Evolutionary conservation across 1,140 invertebrate genomes (phyloP).

Genomic region (Euborellia annulipes): DNA sequence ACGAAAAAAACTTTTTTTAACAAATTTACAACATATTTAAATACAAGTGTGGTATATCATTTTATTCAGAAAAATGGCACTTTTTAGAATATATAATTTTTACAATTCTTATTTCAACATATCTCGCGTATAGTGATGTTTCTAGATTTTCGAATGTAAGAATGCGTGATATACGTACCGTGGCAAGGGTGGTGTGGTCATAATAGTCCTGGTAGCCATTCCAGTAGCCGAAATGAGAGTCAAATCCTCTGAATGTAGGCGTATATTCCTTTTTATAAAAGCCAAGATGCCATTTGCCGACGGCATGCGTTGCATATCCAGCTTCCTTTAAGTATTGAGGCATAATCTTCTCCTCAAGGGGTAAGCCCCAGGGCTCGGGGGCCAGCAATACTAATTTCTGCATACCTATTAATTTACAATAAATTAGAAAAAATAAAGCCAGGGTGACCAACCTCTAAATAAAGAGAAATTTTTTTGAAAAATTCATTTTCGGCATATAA

Average conservation of each 20-base stretch:
- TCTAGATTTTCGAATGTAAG: too few species aligned
- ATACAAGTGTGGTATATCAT: too few species aligned
- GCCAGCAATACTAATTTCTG: constrained; percentile 62
- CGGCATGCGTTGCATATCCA: constrained; percentile 65
- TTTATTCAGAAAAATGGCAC: too few species aligned
- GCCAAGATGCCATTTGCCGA: constrained; percentile 89
- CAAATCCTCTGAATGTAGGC: constrained; percentile 66
- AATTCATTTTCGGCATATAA: neutral
- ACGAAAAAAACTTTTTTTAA: too few species aligned
- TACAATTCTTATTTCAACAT: too few species aligned
- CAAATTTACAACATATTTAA: too few species aligned
- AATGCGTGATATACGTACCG: too few species aligned
- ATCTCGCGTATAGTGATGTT: too few species aligned
- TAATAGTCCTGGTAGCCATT: constrained; percentile 72
- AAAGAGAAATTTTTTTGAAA: neutral
- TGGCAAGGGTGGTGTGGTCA: constrained; percentile 42
- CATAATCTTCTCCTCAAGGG: constrained; percentile 49
- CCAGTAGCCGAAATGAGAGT: constrained; percentile 71
- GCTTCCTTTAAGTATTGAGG: constrained; percentile 56
- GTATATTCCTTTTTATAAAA: constrained; percentile 52
- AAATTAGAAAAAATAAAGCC: constrained; percentile 5
- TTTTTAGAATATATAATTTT: too few species aligned
- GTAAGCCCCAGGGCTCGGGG: constrained; percentile 53
- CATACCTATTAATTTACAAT: too few species aligned
- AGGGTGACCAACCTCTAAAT: neutral